phyloP scores from a whole-genome alignment of 2,888 invertebrate species.

The Catonia carolina region DNA sequence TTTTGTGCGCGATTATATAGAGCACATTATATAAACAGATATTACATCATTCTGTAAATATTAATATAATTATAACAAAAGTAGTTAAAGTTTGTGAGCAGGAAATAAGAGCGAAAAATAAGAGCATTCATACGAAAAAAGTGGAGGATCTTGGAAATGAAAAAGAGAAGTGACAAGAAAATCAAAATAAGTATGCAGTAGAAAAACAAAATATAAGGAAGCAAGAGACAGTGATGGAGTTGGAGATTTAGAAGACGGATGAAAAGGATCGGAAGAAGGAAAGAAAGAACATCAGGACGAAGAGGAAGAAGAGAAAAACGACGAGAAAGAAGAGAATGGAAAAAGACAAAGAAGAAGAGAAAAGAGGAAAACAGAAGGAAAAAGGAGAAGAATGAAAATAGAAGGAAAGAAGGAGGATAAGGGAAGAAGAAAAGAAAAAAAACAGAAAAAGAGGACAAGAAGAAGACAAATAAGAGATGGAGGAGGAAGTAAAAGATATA shows the following conservation, averaged over 20 bases:
- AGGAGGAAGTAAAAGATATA: background rate
- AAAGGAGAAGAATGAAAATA: background rate
- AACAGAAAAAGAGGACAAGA: background rate
- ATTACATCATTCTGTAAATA: no score
- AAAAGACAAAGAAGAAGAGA: background rate
- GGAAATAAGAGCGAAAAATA: background rate
- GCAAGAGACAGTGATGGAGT: background rate
- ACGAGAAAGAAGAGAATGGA: background rate
- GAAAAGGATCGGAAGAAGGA: background rate
- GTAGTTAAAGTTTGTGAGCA: no score
- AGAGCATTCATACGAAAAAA: background rate
- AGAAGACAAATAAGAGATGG: background rate
- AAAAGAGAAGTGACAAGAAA: background rate
- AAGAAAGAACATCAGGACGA: background rate
- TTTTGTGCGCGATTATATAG: no score
- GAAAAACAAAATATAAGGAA: background rate
- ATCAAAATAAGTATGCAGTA: background rate
- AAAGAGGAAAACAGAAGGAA: background rate
- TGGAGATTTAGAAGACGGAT: background rate
- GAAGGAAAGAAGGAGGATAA: background rate
- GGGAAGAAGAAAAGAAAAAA: background rate
- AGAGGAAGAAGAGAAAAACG: background rate
- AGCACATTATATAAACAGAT: no score
- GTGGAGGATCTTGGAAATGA: background rate
- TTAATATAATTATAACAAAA: no score